phyloP scores from a whole-genome alignment of 2,113 vertebrate species.

The Neolamprologus fasciatus region DNA sequence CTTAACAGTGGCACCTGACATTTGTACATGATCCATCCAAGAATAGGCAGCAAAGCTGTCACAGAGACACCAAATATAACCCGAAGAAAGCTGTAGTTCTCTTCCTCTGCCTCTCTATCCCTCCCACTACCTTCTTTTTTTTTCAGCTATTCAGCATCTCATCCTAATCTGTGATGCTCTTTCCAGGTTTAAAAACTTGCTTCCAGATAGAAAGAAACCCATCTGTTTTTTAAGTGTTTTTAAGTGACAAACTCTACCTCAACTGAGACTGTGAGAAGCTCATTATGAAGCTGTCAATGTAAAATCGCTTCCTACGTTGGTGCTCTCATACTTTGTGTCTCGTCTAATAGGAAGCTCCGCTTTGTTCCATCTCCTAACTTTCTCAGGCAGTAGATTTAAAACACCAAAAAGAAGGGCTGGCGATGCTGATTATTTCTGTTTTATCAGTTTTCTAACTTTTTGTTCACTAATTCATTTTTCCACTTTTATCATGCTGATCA shows the following conservation, averaged over 20 bases:
- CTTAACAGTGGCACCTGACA: slow-evolving; percentile 5
- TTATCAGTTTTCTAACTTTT: not conserved
- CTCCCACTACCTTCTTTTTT: not conserved
- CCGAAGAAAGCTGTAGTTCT: slow-evolving; percentile 4
- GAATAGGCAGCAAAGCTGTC: slow-evolving; percentile 34
- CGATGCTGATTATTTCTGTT: not conserved
- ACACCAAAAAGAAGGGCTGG: not conserved
- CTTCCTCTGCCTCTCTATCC: not conserved
- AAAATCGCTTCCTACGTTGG: not conserved
- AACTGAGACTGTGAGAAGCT: not conserved
- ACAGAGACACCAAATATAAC: slow-evolving; percentile 38
- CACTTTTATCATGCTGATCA: not conserved
- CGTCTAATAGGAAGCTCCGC: not conserved
- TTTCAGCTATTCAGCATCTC: not conserved
- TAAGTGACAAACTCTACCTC: not conserved
- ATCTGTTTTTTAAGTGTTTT: not conserved
- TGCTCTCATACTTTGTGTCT: not conserved
- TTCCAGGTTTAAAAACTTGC: slow-evolving; percentile 3
- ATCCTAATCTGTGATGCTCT: not conserved
- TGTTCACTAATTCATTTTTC: not conserved
- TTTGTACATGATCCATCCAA: slow-evolving; percentile 16
- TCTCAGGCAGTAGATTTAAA: not conserved
- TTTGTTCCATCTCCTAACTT: not conserved
- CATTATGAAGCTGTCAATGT: not conserved
- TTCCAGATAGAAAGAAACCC: not conserved